phyloP scores from a whole-genome alignment of 2,888 invertebrate species.

The Tillus elongatus region DNA sequence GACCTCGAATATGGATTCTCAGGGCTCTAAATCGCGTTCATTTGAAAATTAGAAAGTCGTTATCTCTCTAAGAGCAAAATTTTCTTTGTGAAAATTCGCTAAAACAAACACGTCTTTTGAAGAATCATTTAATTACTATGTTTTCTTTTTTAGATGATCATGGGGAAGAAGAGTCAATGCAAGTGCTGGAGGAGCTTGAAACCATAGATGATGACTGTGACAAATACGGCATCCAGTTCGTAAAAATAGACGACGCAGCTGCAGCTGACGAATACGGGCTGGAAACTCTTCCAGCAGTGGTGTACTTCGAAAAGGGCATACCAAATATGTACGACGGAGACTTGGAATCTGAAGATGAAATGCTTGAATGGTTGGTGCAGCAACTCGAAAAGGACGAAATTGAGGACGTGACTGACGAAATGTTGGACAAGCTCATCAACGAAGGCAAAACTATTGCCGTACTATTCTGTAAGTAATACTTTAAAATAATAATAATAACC shows the following conservation, averaged over 20 bases:
- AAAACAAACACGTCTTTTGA: no score
- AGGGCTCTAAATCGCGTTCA: no score
- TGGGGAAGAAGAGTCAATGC: slow-evolving; percentile 80
- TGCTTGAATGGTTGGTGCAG: slow-evolving; percentile 77
- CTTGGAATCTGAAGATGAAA: slow-evolving; percentile 79
- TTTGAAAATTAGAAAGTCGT: no score
- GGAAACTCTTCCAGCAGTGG: slow-evolving; percentile 70
- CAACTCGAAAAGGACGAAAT: slow-evolving; percentile 89
- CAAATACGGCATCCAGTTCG: slow-evolving; percentile 85
- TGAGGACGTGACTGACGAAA: slow-evolving; percentile 90
- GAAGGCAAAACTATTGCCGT: slow-evolving; percentile 85
- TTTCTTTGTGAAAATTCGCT: no score
- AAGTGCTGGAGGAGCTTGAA: slow-evolving; percentile 76
- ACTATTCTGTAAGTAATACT: slow-evolving; percentile 67
- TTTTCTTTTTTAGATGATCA: slow-evolving; percentile 83
- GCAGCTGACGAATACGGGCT: slow-evolving; percentile 83
- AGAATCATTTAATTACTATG: no score
- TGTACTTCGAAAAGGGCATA: slow-evolving; percentile 88
- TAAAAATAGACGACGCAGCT: slow-evolving; percentile 79
- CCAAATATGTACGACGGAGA: slow-evolving; percentile 89
- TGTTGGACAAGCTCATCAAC: slow-evolving; percentile 81
- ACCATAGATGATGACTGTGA: slow-evolving; percentile 92
- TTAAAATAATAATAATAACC: background rate
- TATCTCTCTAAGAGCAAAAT: no score
- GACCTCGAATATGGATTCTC: no score